Evolutionary conservation across 2,888 invertebrate genomes (phyloP), one percentile per base, ranked within the genome.

Genomic region (Mycogona germanica): DNA sequence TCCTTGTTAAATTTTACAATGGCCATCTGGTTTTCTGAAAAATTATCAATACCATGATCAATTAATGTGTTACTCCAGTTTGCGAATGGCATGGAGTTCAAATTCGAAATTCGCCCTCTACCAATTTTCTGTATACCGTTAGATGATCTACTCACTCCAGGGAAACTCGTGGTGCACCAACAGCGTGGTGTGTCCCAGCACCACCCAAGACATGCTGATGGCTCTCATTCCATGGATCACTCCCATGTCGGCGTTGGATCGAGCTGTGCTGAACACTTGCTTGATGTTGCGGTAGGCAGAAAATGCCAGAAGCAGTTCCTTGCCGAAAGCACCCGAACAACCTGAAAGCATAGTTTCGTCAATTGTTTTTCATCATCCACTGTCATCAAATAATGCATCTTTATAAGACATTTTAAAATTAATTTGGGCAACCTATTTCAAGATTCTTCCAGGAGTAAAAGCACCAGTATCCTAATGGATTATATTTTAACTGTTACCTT

Each of bases 201-300:
- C 72, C 21, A 78, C 74, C 76, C 78, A 78, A 28, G 72, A 59
- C 74, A 78, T 76, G 19, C 74, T 72, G 21, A 78, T 64, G 58
- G 76, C 74, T 58, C 74, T 68, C 9, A 77, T 54, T 1, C 77
- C 76, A 58, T 76, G 75, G 14, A 78, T 66, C 3, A 68, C 64
- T 0, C 65, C 59, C 1, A 78, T 58, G 0, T 70, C 64, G 19
- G 70, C 68, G 0, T 62, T 37, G 3, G 64, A 58, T 3, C 68
- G 48, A 19, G 67, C 65, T 0, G 71, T 71, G 29, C 65, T 64
- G 17, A 75, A 65, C 38, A 76, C 67, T 5, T 65, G 64, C 51
- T 64, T 69, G 0, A 70, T 66, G 58, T 76, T 78, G 2, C 71
- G 67, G 49, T 73, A 71, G 5, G 73, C 41, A 0, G 77, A 77